phyloP scores from a whole-genome alignment of 2,888 invertebrate genomes.

The Amblyjoppa fuscipennis region DNA sequence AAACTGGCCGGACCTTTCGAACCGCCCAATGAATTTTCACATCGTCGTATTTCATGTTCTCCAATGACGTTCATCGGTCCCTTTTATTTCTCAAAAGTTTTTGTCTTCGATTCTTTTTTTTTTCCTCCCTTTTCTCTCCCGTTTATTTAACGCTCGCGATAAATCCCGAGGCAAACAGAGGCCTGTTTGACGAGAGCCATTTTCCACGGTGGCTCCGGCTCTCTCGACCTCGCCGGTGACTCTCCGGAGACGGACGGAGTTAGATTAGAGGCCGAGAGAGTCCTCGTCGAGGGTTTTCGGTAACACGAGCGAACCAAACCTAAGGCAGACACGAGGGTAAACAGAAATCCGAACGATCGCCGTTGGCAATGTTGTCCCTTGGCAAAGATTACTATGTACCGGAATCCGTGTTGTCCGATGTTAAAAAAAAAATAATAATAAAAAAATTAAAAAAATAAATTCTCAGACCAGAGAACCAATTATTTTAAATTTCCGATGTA shows the following conservation, averaged over 20 bases:
- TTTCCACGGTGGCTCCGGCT: constrained; percentile 38
- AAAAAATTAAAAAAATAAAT: too few relatives aligned
- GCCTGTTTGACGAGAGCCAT: constrained; percentile 25
- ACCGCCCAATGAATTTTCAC: neutral
- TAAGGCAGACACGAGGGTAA: constrained; percentile 25
- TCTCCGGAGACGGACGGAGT: constrained; percentile 13
- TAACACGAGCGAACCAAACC: neutral
- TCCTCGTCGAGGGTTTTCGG: constrained; percentile 26
- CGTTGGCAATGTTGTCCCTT: constrained; percentile 40
- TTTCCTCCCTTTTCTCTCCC: neutral
- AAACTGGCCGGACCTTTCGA: neutral
- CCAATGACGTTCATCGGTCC: neutral
- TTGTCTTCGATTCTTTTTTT: neutral
- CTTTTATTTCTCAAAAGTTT: constrained; percentile 17
- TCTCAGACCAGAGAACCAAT: constrained; percentile 12
- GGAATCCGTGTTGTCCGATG: neutral
- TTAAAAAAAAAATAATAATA: neutral
- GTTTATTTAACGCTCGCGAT: constrained; percentile 19
- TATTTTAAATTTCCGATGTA: constrained; percentile 28
- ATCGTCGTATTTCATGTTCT: neutral
- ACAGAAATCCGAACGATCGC: constrained; percentile 42
- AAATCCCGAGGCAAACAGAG: constrained; percentile 40
- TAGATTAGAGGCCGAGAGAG: constrained; percentile 40
- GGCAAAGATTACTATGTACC: constrained; percentile 39
- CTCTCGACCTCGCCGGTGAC: neutral